Conservation (phyloP, 2,113 vertebrate species). For the Phalacrocorax pelagicus region DNA sequence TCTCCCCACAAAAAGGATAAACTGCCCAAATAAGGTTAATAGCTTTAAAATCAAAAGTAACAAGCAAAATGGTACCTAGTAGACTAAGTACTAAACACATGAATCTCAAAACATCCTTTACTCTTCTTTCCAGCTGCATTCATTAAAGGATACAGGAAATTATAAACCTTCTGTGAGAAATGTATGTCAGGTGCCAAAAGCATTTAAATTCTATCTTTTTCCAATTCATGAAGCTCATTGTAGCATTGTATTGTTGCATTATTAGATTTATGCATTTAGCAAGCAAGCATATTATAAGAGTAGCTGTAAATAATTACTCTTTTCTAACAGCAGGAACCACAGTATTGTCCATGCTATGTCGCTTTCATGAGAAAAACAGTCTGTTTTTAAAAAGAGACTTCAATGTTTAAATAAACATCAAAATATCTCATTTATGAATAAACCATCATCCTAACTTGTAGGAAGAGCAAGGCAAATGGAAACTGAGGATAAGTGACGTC, state of each 20-base stretch:
- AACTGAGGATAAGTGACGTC: not conserved
- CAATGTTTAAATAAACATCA: conserved; percentile 11
- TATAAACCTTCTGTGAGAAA: conserved; percentile 64
- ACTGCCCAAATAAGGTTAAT: not conserved
- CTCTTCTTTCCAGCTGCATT: conserved; percentile 11
- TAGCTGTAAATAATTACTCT: conserved; percentile 71
- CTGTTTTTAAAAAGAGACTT: conserved; percentile 8
- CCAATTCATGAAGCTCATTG: conserved; percentile 73
- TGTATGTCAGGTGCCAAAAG: conserved; percentile 71
- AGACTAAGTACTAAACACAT: conserved; percentile 14
- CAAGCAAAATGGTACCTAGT: not conserved
- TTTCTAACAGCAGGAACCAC: conserved; percentile 63
- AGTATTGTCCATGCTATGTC: conserved; percentile 62
- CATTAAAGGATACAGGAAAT: conserved; percentile 67
- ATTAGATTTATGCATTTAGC: conserved; percentile 76
- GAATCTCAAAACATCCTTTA: conserved; percentile 29
- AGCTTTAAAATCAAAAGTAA: conserved; percentile 50
- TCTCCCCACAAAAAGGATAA: not conserved
- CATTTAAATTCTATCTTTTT: conserved; percentile 72
- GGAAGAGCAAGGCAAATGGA: not conserved
- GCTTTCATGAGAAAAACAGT: conserved; percentile 62
- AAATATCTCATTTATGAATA: conserved; percentile 36
- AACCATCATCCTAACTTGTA: not conserved
- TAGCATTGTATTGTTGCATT: conserved; percentile 69
- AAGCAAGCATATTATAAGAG: conserved; percentile 62